Evolutionary conservation across 2,113 vertebrate genomes (phyloP), one percentile per base, ranked within the genome.

Genomic region (Conger conger): DNA sequence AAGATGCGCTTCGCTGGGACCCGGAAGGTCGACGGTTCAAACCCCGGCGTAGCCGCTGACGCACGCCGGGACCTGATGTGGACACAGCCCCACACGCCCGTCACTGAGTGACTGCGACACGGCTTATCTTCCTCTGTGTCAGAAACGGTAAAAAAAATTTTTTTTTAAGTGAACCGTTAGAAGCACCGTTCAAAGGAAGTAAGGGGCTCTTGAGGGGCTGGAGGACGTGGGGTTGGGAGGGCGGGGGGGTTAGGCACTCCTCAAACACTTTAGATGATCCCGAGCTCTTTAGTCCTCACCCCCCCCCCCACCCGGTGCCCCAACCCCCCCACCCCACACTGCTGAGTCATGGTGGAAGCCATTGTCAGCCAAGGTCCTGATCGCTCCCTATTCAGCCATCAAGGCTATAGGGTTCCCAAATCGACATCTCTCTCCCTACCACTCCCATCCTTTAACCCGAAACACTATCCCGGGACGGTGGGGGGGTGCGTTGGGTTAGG

Each of bases 401-500:
- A 81, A 86, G 86, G 17, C 20, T 77, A 85, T 63, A 89, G 85
- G 11, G 81, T 83, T 30, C 76, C 84, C 86, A 76, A 82, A 86
- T 84, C 50, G 81, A 35, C 82, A 63, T 82, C 6, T 88, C 88
- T 84, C 76, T 87, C 89, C 87, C 88, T 89, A 80, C 85, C 86
- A 37, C 81, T 88, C 92, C 89, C 88, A 91, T 78, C 86, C 90
- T 35, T 92, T 93, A 91, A 45, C 79, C 88, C 76, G 80, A 87
- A 91, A 89, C 90, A 92, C 83, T 89, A 80, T 86, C 86, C 80
- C 7, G 30, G 30, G 76, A 63, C 30, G 57, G 36, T 87, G 89
- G 89, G 91, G 76, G 79, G 89, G 88, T 88, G 88, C 79, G 83
- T 84, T 89, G 57, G 90, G 88, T 83, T 87, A 92, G 87, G 91